phyloP scores from a whole-genome alignment of 2,797 vertebrate genomes.

The Poecilia wingei region DNA sequence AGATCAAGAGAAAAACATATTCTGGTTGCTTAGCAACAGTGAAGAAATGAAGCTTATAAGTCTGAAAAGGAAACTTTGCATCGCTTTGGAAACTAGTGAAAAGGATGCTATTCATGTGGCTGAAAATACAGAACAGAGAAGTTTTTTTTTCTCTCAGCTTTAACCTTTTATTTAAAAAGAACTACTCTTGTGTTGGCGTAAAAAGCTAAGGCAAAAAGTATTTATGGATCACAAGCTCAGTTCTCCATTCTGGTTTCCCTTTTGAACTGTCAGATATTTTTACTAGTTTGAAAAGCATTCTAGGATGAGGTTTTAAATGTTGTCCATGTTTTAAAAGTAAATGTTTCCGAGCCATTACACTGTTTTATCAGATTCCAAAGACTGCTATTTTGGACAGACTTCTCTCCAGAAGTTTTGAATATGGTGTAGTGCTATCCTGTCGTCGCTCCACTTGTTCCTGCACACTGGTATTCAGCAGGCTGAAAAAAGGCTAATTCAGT shows the following conservation, averaged over 20 bases:
- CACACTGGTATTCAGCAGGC: background rate
- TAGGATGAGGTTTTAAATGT: background rate
- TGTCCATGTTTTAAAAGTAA: background rate
- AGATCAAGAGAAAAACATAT: background rate
- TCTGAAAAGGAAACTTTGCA: background rate
- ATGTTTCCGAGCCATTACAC: background rate
- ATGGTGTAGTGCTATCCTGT: background rate
- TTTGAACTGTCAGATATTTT: background rate
- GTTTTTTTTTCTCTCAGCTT: background rate
- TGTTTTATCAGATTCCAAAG: background rate
- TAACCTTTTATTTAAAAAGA: background rate
- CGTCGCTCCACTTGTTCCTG: background rate
- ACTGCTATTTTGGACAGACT: background rate
- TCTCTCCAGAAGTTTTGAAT: background rate
- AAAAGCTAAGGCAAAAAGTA: background rate
- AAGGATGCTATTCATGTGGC: background rate
- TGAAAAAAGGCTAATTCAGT: background rate
- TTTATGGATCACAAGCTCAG: background rate
- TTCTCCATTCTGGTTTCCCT: background rate
- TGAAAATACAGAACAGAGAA: background rate
- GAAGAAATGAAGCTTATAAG: background rate
- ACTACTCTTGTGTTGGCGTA: background rate
- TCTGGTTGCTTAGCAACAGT: background rate
- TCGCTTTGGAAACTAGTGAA: background rate
- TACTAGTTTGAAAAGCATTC: background rate